Evolutionary conservation across 1,140 invertebrate genomes (phyloP).

Genomic region (Meloidogyne chitwoodi): DNA sequence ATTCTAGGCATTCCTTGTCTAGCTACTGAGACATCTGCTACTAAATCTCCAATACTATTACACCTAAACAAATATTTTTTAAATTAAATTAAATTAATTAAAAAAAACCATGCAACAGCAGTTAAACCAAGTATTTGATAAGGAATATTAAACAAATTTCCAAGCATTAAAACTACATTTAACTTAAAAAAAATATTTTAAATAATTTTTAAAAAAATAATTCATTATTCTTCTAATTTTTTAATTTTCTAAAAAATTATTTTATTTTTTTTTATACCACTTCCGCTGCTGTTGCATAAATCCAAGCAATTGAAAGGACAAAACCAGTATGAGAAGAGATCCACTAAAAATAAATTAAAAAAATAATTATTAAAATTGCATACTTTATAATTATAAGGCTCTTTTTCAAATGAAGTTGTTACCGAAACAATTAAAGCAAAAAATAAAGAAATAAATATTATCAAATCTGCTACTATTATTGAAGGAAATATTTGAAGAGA

Average conservation of each 20-base stretch:
- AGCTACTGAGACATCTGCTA: slow-evolving; percentile 69
- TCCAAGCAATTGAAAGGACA: slow-evolving; percentile 67
- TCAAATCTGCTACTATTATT: neutral
- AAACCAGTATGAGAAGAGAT: slow-evolving; percentile 67
- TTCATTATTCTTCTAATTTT: no score
- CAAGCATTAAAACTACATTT: slow-evolving; percentile 64
- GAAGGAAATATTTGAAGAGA: neutral
- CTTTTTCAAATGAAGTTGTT: slow-evolving; percentile 36
- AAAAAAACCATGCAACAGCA: slow-evolving; percentile 67
- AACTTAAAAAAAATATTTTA: slow-evolving; percentile 4
- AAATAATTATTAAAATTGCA: neutral
- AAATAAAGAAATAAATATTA: neutral
- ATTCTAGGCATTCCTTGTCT: slow-evolving; percentile 69
- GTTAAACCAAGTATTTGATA: slow-evolving; percentile 69
- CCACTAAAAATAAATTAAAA: slow-evolving; percentile 33
- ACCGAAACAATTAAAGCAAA: slow-evolving; percentile 30
- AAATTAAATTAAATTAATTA: neutral
- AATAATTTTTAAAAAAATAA: neutral
- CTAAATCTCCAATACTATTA: slow-evolving; percentile 71
- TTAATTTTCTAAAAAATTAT: no score
- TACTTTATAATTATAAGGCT: slow-evolving; percentile 49
- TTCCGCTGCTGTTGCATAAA: slow-evolving; percentile 70
- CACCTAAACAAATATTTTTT: slow-evolving; percentile 54
- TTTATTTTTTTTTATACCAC: no score
- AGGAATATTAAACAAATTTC: slow-evolving; percentile 47